Evolutionary conservation across 2,113 vertebrate species (phyloP), one percentile per base, ranked within the genome.

Genomic region (Lates calcarifer): DNA sequence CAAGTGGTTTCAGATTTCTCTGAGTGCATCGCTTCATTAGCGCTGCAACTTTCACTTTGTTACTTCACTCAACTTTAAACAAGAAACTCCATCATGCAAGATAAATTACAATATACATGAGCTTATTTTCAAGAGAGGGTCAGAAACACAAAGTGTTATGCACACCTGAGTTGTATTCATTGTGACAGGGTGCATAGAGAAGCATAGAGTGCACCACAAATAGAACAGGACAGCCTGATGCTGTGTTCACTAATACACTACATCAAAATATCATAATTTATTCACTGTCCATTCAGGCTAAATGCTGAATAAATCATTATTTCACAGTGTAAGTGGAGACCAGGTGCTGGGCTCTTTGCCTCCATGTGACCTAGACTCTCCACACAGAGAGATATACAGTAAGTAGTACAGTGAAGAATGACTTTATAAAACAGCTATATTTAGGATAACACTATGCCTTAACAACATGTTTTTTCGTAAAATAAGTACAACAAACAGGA

Each of bases 221-320:
- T 49, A 53, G 70, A 55, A 37, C 24, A 45, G 65, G 76, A 75
- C 55, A 49, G 57, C 51, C 37, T 24, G 5, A 24, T 15, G 64
- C 64, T 45, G 63, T 41, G 60, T 72, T 65, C 37, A 39, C 68
- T 65, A 84, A 76, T 49, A 72, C 20, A 58, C 39, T 26, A 83
- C 73, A 79, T 67, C 65, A 47, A 82, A 90, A 91, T 80, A 82
- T 58, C 51, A 82, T 84, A 13, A 87, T 70, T 86, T 87, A 80
- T 74, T 90, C 79, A 83, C 58, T 66, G 74, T 75, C 69, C 73
- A 84, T 87, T 86, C 66, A 82, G 71, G 62, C 37, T 77, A 33
- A 60, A 75, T 41, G 5, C 74, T 87, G 80, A 92, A 89, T 86
- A 77, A 87, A 81, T 84, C 75, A 90, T 84, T 74, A 76, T 58